Evolutionary conservation across 2,797 vertebrate genomes (phyloP), one percentile per base, ranked within the genome.

Genomic region (Pitangus sulphuratus): DNA sequence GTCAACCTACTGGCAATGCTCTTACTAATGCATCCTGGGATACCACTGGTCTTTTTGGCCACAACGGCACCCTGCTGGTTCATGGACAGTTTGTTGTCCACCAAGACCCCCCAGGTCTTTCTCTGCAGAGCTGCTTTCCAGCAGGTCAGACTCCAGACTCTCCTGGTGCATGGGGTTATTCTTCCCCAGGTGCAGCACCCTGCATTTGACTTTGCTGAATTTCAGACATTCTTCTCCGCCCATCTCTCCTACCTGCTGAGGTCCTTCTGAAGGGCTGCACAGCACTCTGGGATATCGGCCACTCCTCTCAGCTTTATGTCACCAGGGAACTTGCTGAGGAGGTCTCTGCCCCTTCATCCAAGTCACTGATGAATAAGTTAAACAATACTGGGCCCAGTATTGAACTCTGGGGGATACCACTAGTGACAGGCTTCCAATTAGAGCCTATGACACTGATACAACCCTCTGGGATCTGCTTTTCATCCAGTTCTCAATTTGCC

Each of bases 241-340:
- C 60, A n/a, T 44, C 12, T 12, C 42, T 22, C 24, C 4, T 25
- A 22, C 10, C 20, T 56, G 9, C 25, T 25, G 33, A 22, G 44
- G 28, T 26, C 8, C 9, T 51, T 58, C 28, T 35, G 33, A 25
- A 64, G 48, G 28, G 10, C 14, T 51, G 15, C 44, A 45, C 20
- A 57, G 57, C 24, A 15, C 8, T 12, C 37, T 58, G 13, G 9
- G 13, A 2, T 39, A 77, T 1, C 0, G 1, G 50, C 11, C 0
- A 2, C n/a, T 57, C 37, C 17, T 57, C 20, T 14, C 28, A 64
- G 57, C 8, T 64, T 40, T 57, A 16, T 22, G 33, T 13, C n/a
- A 44, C 21, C 44, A 39, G 11, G 30, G 11, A 33, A 44, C 14
- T 77, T 42, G 14, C 24, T 51, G 37, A 71, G 30, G 24, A 89